Conservation (phyloP, 2,888 invertebrate genomes). For the Protophormia terraenovae region DNA sequence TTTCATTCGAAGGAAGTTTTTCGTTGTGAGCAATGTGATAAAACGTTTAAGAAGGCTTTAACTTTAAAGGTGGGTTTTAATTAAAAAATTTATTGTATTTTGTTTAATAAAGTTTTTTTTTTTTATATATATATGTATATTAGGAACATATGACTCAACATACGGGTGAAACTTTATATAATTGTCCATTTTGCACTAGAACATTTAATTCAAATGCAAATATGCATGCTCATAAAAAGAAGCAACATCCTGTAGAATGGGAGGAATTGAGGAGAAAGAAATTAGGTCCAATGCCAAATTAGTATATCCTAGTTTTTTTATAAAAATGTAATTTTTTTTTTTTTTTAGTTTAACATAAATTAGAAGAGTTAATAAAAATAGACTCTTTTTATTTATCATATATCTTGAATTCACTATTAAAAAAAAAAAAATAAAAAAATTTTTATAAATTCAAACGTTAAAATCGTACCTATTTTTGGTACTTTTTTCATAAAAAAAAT, state of each 20-base stretch:
- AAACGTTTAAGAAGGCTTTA: constrained; percentile 79
- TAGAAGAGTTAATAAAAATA: no score
- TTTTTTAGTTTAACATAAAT: background rate
- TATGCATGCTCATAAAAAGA: constrained; percentile 80
- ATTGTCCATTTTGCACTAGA: constrained; percentile 79
- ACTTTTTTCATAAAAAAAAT: no score
- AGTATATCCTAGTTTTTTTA: background rate
- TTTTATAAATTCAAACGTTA: no score
- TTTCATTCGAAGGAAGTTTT: constrained; percentile 76
- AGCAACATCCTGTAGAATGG: constrained; percentile 79
- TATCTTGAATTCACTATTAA: no score
- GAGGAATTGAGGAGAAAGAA: constrained; percentile 76
- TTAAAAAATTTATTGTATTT: background rate
- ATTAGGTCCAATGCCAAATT: constrained; percentile 70
- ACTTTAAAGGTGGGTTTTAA: constrained; percentile 74
- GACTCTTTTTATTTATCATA: no score
- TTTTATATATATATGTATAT: background rate
- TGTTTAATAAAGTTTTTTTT: background rate
- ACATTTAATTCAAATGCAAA: constrained; percentile 81
- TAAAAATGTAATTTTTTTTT: background rate
- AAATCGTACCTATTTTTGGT: no score
- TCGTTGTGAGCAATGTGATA: constrained; percentile 78
- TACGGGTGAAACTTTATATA: constrained; percentile 79
- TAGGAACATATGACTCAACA: constrained; percentile 80
- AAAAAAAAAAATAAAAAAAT: no score